A percentile compares a stretch with the other conserved stretches of the same genome.
Evolutionary conservation across 2,113 vertebrate genomes (phyloP).

Genomic region (Chitala chitala): DNA sequence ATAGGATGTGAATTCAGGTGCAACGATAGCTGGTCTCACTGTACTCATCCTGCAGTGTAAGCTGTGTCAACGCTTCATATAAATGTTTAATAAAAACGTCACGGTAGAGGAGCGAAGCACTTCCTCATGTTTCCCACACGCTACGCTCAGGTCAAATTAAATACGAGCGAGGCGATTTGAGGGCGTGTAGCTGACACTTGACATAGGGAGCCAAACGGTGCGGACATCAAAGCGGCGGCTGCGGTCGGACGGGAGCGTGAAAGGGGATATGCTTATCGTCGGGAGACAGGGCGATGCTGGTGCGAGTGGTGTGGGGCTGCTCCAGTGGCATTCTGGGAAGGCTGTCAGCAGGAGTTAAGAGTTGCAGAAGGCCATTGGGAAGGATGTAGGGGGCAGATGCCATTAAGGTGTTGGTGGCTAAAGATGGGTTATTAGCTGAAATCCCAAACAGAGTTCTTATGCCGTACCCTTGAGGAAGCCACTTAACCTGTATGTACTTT

Average conservation of each 20-base stretch:
- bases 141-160: constrained; percentile 3
- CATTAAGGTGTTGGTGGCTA: no score
- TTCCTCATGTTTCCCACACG: neutral
- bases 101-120: neutral
- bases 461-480: no score
- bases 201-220: neutral
- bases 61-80: neutral
- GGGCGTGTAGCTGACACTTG: neutral
- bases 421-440: no score
- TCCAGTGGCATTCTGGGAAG: neutral
- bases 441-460: no score
- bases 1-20: neutral
- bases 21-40: neutral
- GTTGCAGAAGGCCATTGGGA: no score
- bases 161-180: constrained; percentile 5
- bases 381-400: no score
- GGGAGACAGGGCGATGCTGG: neutral
- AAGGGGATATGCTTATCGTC: neutral
- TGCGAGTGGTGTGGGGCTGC: neutral
- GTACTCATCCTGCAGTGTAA: neutral
- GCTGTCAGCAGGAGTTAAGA: neutral
- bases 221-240: constrained; percentile 1
- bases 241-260: constrained; percentile 8
- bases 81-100: neutral
- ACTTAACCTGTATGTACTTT: no score